Evolutionary conservation across 1,140 invertebrate genomes (phyloP).

Genomic region (Zaprionus capensis): DNA sequence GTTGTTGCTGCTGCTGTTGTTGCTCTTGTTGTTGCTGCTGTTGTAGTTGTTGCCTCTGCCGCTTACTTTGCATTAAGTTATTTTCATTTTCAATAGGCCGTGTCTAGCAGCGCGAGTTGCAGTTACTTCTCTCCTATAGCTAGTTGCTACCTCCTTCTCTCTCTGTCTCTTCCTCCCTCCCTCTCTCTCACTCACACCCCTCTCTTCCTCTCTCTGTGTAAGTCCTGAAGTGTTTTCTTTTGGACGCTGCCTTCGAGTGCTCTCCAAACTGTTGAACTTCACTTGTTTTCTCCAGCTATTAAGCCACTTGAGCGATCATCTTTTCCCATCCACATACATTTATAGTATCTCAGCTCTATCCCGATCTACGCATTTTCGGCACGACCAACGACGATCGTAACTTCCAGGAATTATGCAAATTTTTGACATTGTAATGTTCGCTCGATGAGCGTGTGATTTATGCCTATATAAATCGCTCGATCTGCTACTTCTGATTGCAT

Average conservation of each 20-base stretch:
- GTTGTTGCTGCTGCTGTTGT: slow-evolving; percentile 27
- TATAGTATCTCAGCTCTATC: slow-evolving; percentile 1
- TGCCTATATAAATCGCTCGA: slow-evolving; percentile 81
- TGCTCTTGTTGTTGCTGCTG: slow-evolving; percentile 10
- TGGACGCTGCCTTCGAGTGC: slow-evolving; percentile 73
- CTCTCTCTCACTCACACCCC: slow-evolving; percentile 2
- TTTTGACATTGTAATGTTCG: slow-evolving; percentile 53
- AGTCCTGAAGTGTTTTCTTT: slow-evolving; percentile 73
- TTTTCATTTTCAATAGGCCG: slow-evolving; percentile 82
- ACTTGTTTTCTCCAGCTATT: slow-evolving; percentile 82
- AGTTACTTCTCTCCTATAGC: slow-evolving; percentile 22
- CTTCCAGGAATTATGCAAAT: slow-evolving; percentile 81
- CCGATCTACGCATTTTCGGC: slow-evolving; percentile 37
- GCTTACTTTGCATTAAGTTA: slow-evolving; percentile 82
- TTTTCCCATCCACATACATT: slow-evolving; percentile 17
- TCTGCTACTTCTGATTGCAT: slow-evolving; percentile 81
- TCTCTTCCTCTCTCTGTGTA: slow-evolving; percentile 11
- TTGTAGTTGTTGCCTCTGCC: slow-evolving; percentile 47
- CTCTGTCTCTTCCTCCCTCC: not conserved
- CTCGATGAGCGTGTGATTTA: slow-evolving; percentile 76
- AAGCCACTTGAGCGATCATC: slow-evolving; percentile 71
- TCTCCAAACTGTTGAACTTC: slow-evolving; percentile 82
- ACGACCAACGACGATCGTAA: slow-evolving; percentile 31
- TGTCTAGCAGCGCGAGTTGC: slow-evolving; percentile 51
- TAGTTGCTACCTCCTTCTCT: not conserved